These are phyloP conservation scores for Chalcosyrphus nemorum DNA, from an alignment of 2,888 invertebrate species.

Conservation along the genomic window DNA sequence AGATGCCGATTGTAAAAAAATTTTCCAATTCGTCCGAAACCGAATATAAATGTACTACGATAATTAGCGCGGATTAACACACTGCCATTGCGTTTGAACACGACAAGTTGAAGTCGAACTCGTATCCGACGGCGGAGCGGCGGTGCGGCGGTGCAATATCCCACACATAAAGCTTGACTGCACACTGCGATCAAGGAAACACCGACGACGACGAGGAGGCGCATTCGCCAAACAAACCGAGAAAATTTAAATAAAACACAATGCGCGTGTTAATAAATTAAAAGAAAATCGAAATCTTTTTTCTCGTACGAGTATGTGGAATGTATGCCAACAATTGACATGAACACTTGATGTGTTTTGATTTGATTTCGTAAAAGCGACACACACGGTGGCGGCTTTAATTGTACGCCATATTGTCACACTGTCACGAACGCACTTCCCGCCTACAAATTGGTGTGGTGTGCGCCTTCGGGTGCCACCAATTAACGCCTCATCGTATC, in stretches of 20 bases:
- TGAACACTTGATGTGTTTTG: neutral
- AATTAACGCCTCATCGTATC: conserved; percentile 51
- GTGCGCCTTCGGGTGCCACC: conserved; percentile 38
- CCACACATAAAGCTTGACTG: conserved; percentile 28
- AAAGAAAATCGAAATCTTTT: no score
- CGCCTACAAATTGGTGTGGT: conserved; percentile 36
- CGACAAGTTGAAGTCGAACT: no score
- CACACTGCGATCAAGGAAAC: conserved; percentile 38
- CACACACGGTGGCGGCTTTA: neutral
- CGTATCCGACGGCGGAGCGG: no score
- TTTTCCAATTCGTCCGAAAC: conserved; percentile 36
- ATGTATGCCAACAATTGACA: neutral
- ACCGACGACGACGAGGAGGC: neutral
- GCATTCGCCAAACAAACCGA: neutral
- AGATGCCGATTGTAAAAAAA: conserved; percentile 27
- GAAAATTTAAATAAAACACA: conserved; percentile 58
- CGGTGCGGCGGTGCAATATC: no score
- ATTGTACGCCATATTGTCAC: conserved; percentile 35
- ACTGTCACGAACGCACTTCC: conserved; percentile 34
- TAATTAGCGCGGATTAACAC: conserved; percentile 62
- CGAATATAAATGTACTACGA: conserved; percentile 17
- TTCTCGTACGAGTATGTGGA: neutral
- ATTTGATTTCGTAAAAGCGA: neutral
- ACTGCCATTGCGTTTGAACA: conserved; percentile 35
- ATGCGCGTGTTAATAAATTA: neutral